Conservation (phyloP, 2,797 vertebrate genomes). For the Florisuga fusca region DNA sequence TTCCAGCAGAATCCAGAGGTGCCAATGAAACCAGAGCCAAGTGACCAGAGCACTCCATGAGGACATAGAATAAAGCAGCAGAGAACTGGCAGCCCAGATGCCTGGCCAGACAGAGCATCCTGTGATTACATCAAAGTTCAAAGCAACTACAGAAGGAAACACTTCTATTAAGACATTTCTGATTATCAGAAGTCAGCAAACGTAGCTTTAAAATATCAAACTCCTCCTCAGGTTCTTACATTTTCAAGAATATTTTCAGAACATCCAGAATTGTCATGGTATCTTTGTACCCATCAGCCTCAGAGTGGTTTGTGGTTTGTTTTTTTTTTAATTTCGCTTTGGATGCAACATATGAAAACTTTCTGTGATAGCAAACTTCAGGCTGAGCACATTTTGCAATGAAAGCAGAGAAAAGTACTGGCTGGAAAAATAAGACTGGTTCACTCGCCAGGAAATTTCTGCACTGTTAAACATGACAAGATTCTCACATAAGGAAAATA, state of each 20-base stretch:
- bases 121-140: neutral
- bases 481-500: neutral
- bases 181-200: neutral
- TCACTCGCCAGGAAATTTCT: neutral
- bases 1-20: neutral
- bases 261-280: neutral
- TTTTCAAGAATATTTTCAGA: neutral
- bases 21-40: neutral
- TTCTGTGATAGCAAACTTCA: neutral
- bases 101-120: neutral
- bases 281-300: neutral
- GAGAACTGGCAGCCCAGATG: neutral
- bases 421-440: neutral
- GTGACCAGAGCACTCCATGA: neutral
- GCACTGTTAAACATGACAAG: neutral
- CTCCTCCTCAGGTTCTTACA: neutral
- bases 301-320: neutral
- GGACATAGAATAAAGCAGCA: neutral
- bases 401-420: constrained; percentile 66
- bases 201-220: neutral
- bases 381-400: neutral
- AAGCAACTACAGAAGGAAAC: neutral
- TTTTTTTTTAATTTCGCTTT: neutral
- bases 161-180: neutral
- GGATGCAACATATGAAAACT: neutral